Percentiles rank a stretch among this genome's conserved stretches.
Evolutionary conservation across 2,113 vertebrate genomes (phyloP).

Genomic region (Pterocles orientalis): DNA sequence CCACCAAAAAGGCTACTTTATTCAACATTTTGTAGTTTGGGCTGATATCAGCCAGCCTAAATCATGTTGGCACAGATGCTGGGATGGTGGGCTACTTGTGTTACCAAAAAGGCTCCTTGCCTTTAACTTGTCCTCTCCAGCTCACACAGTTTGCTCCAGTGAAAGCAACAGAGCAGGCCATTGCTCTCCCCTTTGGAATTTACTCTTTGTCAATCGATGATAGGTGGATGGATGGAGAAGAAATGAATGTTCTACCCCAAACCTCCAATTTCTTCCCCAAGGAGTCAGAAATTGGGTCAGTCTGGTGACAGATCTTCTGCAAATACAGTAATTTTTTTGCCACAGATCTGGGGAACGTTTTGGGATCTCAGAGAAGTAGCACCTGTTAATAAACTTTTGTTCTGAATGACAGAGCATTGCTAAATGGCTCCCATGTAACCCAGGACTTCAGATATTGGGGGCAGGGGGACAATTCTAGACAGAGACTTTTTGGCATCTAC

Average conservation of each 20-base stretch:
- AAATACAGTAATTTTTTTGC: background rate
- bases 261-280: background rate
- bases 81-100: background rate
- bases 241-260: background rate
- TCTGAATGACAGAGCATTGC: background rate
- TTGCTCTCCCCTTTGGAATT: background rate
- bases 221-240: background rate
- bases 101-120: background rate
- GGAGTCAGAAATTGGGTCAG: background rate
- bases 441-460: background rate
- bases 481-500: background rate
- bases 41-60: background rate
- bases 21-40: background rate
- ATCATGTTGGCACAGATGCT: background rate
- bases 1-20: background rate
- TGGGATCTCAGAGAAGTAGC: background rate
- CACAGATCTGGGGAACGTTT: background rate
- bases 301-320: background rate
- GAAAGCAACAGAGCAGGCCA: background rate
- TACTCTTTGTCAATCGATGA: fast-evolving
- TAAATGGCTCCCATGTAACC: background rate
- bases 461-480: background rate
- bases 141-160: background rate
- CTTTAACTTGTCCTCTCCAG: background rate
- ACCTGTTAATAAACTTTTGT: background rate